phyloP scores from a whole-genome alignment of 2,797 vertebrate species.

The Anguilla megastoma region DNA sequence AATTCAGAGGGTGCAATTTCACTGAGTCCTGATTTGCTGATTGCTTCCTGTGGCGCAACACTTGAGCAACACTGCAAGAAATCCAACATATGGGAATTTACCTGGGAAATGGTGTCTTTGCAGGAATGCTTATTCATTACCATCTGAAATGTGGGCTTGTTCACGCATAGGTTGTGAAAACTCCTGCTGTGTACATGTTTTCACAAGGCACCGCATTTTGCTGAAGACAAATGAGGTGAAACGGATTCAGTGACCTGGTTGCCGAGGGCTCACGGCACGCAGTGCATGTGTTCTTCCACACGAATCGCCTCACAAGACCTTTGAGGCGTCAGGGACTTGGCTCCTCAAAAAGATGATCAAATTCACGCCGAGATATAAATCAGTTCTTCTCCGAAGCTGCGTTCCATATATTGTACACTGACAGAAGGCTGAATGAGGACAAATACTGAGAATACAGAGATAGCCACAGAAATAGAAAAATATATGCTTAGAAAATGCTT shows the following conservation, averaged over 20 bases:
- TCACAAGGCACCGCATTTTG: not conserved
- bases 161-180: not conserved
- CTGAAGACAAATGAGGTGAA: slow-evolving; percentile 7
- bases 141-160: not conserved
- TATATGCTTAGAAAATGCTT: not conserved
- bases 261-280: not conserved
- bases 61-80: not conserved
- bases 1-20: not conserved
- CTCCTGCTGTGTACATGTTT: not conserved
- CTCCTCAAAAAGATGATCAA: not conserved
- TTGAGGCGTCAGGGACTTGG: not conserved
- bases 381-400: not conserved
- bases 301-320: not conserved
- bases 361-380: slow-evolving; percentile 1
- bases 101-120: not conserved
- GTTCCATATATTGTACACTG: not conserved
- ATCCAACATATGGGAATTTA: not conserved
- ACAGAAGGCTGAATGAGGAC: not conserved
- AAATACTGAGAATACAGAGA: not conserved
- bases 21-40: not conserved
- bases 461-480: not conserved
- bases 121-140: not conserved
- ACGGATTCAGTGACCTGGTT: not conserved
- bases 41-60: not conserved
- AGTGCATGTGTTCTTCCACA: not conserved